Evolutionary conservation across 2,113 vertebrate species (phyloP).

Genomic region (Sphyrna mokarran): DNA sequence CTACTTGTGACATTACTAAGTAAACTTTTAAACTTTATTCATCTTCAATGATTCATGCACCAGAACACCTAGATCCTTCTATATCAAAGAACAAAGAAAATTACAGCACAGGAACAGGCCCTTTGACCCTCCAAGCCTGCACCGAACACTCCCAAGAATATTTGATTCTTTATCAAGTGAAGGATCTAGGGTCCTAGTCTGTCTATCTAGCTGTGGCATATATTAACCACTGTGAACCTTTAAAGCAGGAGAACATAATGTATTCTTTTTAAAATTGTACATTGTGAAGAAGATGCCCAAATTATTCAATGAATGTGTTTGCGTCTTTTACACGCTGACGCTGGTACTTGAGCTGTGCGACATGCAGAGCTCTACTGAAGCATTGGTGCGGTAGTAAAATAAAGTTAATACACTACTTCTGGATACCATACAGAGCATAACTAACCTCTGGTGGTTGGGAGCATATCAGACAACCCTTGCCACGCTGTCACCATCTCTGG

Average conservation of each 20-base stretch:
- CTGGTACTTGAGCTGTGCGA: background rate
- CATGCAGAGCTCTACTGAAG: background rate
- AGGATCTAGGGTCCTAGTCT: background rate
- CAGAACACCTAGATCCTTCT: too few species aligned
- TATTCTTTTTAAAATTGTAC: background rate
- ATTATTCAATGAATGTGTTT: background rate
- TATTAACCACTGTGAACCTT: background rate
- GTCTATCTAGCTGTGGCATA: background rate
- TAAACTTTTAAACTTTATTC: too few species aligned
- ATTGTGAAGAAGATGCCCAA: background rate
- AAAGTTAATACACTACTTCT: background rate
- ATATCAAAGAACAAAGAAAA: too few species aligned
- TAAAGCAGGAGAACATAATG: background rate
- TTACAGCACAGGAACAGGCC: too few species aligned
- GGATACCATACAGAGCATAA: slow-evolving; percentile 15
- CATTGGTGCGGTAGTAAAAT: background rate
- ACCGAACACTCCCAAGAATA: background rate
- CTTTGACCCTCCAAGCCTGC: too few species aligned
- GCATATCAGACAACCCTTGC: slow-evolving; percentile 98
- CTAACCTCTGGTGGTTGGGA: slow-evolving; percentile 88
- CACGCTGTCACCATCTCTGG: slow-evolving; percentile 97
- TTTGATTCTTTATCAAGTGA: background rate
- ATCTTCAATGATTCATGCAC: too few species aligned
- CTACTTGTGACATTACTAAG: too few species aligned
- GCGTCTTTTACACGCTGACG: background rate